A percentile compares a stretch with the other conserved stretches of the same genome.
Conservation (phyloP, 2,797 vertebrate species). For the Neostethus bicornis region DNA sequence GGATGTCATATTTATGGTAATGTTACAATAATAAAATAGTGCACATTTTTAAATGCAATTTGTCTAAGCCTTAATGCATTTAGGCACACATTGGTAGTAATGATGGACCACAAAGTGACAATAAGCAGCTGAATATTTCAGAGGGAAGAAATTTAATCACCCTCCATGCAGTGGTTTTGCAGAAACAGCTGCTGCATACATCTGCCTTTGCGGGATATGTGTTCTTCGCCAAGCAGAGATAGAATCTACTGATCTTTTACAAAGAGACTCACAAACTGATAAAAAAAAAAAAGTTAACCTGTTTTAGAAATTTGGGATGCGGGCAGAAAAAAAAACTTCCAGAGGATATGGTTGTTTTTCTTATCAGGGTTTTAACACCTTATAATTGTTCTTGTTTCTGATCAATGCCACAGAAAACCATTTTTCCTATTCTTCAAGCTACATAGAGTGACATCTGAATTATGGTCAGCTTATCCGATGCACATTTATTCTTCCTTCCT, state of each 20-base stretch:
- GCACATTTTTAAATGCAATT: conserved; percentile 66
- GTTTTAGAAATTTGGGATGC: conserved; percentile 57
- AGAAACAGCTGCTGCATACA: conserved; percentile 46
- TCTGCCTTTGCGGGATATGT: conserved; percentile 32
- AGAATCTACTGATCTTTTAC: conserved; percentile 37
- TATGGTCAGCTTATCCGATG: conserved; percentile 91
- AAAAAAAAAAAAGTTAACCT: conserved; percentile 45
- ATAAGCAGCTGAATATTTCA: conserved; percentile 51
- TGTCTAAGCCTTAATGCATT: conserved; percentile 63
- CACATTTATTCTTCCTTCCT: conserved; percentile 94
- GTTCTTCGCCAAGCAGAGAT: conserved; percentile 38
- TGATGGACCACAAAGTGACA: conserved; percentile 51
- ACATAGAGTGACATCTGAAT: conserved; percentile 97
- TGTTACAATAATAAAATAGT: conserved; percentile 75
- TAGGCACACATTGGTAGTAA: conserved; percentile 58
- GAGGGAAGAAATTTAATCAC: conserved; percentile 52
- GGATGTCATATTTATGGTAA: conserved; percentile 79
- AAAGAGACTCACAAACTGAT: conserved; percentile 23
- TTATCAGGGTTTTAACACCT: conserved; percentile 87
- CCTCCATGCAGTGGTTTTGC: conserved; percentile 26
- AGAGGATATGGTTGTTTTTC: conserved; percentile 74
- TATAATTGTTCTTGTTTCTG: conserved; percentile 97
- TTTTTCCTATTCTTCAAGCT: conserved; percentile 99
- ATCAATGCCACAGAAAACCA: conserved; percentile 95
- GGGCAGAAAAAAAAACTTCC: conserved; percentile 57